Evolutionary conservation across 1,140 invertebrate genomes (phyloP), one percentile per base, ranked within the genome.

Genomic region (Ceratina australensis): DNA sequence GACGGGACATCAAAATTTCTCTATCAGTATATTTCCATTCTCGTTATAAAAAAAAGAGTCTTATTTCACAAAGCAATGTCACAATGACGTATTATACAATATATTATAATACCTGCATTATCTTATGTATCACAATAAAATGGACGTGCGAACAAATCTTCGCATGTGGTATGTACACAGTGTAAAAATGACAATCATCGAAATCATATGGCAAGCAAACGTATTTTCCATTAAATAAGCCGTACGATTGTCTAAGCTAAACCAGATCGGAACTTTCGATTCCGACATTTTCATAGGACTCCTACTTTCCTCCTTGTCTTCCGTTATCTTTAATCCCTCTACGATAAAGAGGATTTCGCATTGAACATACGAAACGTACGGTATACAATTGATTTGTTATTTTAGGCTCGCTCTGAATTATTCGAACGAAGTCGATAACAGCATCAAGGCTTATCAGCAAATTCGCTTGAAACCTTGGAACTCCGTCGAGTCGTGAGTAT

Each of bases 81-180:
- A 57, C 13, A 66, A 78, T 83, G 57, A 68, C 72, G 59, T 56
- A 75, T 71, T 52, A 52, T 52, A 15, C 50, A 52, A 52, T 54
- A 15, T 67, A 61, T 22, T 61, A 15, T 64, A 83, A 82, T 80
- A 86, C 75, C 77, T 79, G 80, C 49, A 83, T 52, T 56, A 83
- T 80, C 52, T 13, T 42, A 78, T 76, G 78, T 88, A 86, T 88
- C 84, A 87, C 87, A 88, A 87, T 87, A 81, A 87, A 83, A 87
- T 83, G 85, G 86, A 87, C 86, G 84, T 86, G 81, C 77, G 77
- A 85, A 85, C 50, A 26, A 50, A 13, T 80, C 2, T 80, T 84
- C 81, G 78, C 81, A 83, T 79, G 61, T 71, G 24, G 74, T 66
- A 80, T 79, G 68, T 80, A 71, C 71, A 71, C 64, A 33, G 72